These are phyloP conservation scores for Capreolus pygargus DNA, from an alignment of 2,113 vertebrate genomes.

Conservation along the genomic window DNA sequence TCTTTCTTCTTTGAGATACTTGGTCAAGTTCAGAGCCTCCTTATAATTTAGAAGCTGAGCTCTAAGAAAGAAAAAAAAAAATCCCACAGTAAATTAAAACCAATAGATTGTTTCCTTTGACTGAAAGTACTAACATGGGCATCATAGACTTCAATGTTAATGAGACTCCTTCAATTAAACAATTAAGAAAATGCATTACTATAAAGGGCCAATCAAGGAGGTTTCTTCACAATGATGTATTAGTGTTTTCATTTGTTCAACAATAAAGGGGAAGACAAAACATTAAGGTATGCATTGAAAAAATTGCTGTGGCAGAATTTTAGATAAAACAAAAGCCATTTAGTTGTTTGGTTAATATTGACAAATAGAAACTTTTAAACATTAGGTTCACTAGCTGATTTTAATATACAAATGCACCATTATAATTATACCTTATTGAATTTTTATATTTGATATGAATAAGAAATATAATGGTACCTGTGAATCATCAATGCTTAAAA, in stretches of 20 bases:
- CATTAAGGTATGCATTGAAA: neutral
- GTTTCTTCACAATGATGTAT: neutral
- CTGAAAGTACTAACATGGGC: neutral
- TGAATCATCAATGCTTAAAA: conserved; percentile 9
- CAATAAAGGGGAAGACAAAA: neutral
- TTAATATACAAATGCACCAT: neutral
- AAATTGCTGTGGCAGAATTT: neutral
- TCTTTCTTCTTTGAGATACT: conserved; percentile 85
- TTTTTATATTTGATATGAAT: neutral
- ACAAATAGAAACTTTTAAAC: neutral
- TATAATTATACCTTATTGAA: conserved; percentile 16
- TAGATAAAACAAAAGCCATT: conserved; percentile 22
- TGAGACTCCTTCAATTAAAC: conserved; percentile 14
- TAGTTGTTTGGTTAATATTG: neutral
- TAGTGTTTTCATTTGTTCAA: neutral
- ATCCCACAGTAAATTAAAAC: conserved; percentile 33
- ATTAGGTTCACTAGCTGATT: neutral
- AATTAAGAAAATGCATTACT: conserved; percentile 26
- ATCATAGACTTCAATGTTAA: neutral
- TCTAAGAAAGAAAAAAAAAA: conserved; percentile 77
- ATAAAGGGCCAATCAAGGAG: neutral
- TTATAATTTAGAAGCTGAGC: conserved; percentile 86
- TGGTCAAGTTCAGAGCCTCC: conserved; percentile 86
- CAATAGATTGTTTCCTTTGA: neutral
- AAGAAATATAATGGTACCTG: neutral